Evolutionary conservation across 1,140 invertebrate species (phyloP).

Genomic region (Melanaphis sacchari): DNA sequence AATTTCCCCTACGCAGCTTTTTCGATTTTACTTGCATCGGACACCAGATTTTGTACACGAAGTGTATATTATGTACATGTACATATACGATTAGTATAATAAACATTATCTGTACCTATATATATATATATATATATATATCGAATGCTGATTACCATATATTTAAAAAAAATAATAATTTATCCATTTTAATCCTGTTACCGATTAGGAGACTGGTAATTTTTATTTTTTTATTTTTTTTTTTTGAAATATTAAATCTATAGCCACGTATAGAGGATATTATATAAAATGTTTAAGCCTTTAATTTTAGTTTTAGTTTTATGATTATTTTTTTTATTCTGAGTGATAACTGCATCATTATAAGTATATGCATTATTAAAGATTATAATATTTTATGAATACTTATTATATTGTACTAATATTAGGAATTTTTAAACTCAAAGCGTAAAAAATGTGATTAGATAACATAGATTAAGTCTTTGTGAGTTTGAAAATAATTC

Average conservation of each 20-base stretch:
- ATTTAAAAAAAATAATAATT: not conserved
- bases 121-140: not conserved
- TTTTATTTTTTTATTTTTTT: too few relatives aligned
- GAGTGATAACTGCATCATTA: not conserved
- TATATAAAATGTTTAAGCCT: not conserved
- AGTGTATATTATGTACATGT: too few relatives aligned
- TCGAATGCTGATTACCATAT: not conserved
- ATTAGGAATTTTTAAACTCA: not conserved
- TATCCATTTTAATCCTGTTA: not conserved
- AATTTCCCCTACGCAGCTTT: not conserved
- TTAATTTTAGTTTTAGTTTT: not conserved
- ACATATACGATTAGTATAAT: not conserved
- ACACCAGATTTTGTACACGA: not conserved
- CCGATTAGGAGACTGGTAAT: not conserved
- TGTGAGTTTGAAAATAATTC: not conserved
- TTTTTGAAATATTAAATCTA: not conserved
- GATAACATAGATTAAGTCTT: not conserved
- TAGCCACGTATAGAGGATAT: not conserved
- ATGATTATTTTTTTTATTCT: not conserved
- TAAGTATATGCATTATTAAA: not conserved
- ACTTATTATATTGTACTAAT: not conserved
- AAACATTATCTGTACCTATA: not conserved
- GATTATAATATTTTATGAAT: not conserved
- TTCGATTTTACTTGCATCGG: not conserved
- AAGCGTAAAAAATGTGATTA: not conserved